A percentile compares a stretch with the other conserved stretches of the same genome.
These are phyloP conservation scores for Diogma glabrata DNA, from an alignment of 2,888 invertebrate genomes.

Conservation along the genomic window DNA sequence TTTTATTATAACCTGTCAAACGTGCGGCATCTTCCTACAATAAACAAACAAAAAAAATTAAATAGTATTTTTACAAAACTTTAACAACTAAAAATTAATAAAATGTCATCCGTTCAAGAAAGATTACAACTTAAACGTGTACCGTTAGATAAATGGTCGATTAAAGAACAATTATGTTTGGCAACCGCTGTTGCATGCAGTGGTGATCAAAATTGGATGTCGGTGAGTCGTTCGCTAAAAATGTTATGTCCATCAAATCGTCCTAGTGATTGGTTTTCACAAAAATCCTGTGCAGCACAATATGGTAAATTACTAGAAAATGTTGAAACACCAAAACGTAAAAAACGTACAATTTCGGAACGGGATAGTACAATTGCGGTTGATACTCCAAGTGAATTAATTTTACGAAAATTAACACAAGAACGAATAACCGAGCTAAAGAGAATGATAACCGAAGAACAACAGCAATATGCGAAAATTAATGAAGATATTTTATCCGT, in stretches of 20 bases:
- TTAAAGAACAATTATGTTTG: constrained; percentile 70
- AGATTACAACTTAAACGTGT: constrained; percentile 46
- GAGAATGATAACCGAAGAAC: constrained; percentile 55
- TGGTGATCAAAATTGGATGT: constrained; percentile 88
- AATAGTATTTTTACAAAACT: no score
- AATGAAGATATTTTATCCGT: constrained; percentile 45
- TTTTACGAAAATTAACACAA: constrained; percentile 62
- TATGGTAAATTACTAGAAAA: constrained; percentile 72
- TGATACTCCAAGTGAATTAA: constrained; percentile 66
- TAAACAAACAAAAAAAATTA: no score
- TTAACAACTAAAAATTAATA: constrained; percentile 3
- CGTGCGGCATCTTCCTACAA: no score
- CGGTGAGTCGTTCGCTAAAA: constrained; percentile 69
- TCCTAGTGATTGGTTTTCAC: constrained; percentile 80
- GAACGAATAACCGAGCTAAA: constrained; percentile 70
- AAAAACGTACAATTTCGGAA: constrained; percentile 49
- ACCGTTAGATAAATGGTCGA: constrained; percentile 75
- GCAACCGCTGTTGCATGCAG: constrained; percentile 75
- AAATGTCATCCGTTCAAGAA: constrained; percentile 27
- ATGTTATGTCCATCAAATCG: constrained; percentile 63
- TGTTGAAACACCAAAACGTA: constrained; percentile 74
- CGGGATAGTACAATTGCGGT: constrained; percentile 32
- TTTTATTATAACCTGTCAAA: no score
- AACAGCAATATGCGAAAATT: constrained; percentile 58
- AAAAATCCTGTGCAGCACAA: constrained; percentile 81